Evolutionary conservation across 1,140 invertebrate genomes (phyloP), one percentile per base, ranked within the genome.

Genomic region (Bombyx mandarina): DNA sequence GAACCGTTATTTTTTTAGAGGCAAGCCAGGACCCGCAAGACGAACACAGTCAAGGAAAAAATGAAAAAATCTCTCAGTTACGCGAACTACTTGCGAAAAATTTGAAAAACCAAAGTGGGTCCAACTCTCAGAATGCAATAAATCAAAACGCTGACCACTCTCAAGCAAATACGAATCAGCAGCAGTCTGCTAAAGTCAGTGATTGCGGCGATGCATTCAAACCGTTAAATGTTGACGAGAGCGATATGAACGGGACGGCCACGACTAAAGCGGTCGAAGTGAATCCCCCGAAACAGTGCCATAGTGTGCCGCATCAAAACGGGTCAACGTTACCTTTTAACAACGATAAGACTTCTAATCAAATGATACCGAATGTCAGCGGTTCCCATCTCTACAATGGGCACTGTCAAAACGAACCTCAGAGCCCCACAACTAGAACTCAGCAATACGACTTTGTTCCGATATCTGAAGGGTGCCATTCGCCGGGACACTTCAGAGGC

Each of bases 371-470:
- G 8, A 66, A 69, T 9, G 56, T 74, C 5, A 65, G 68, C 0
- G 65, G 57, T 8, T 46, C 79, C 9, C 71, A 82, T 57, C 56
- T 80, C n/a, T 86, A 81, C 55, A 83, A 84, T 51, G 82, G 82
- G 6, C 79, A 81, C 60, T 69, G 72, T 48, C 73, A 77, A 9
- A 79, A 77, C 53, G 83, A 85, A 55, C 82, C 67, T 9, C 82
- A 91, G 56, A 92, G 91, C 83, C 91, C 91, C 2, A 88, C 82
- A 7, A 80, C 87, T 7, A 88, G 94, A 66, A 89, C 93, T 47
- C 92, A 93, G 70, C 93, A 93, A 73, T 96, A 95, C 75, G 94
- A 92, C 78, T 97, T 97, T 73, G 93, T 93, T 6, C 94, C 94
- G 0, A 96, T 96, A 66, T 95, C 94, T 35, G 94, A 94, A 6